Evolutionary conservation across 2,797 vertebrate genomes (phyloP).

Genomic region (Eulemur albifrons): DNA sequence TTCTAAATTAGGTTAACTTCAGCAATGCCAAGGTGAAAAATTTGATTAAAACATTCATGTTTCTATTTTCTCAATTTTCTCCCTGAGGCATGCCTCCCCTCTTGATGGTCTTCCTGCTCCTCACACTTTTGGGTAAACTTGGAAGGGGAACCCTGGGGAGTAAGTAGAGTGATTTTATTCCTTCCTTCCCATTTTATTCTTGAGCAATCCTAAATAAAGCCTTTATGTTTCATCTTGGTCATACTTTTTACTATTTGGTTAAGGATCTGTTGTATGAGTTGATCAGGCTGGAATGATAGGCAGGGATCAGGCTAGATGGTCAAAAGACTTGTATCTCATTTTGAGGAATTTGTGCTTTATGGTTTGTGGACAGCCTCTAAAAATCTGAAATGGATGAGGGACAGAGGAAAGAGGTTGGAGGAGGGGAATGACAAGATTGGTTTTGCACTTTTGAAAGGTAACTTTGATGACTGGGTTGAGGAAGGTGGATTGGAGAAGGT

Average conservation of each 20-base stretch:
- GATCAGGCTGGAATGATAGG: not conserved
- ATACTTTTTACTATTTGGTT: not conserved
- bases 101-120: not conserved
- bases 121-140: not conserved
- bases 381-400: not conserved
- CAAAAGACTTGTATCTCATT: not conserved
- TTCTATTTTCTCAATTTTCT: not conserved
- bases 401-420: not conserved
- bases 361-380: not conserved
- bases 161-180: not conserved
- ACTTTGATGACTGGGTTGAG: not conserved
- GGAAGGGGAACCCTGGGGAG: not conserved
- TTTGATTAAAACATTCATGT: not conserved
- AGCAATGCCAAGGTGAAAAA: not conserved
- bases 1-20: not conserved
- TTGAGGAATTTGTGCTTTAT: conserved; percentile 9
- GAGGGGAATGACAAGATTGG: not conserved
- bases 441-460: conserved; percentile 7
- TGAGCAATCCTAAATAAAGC: not conserved
- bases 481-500: not conserved
- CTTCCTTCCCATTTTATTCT: not conserved
- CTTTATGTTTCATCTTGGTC: not conserved
- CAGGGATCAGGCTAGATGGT: not conserved
- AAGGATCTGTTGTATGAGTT: not conserved
- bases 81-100: not conserved